Evolutionary conservation across 2,888 invertebrate genomes (phyloP), one percentile per base, ranked within the genome.

Genomic region (Lepidocyrtoides sp.): DNA sequence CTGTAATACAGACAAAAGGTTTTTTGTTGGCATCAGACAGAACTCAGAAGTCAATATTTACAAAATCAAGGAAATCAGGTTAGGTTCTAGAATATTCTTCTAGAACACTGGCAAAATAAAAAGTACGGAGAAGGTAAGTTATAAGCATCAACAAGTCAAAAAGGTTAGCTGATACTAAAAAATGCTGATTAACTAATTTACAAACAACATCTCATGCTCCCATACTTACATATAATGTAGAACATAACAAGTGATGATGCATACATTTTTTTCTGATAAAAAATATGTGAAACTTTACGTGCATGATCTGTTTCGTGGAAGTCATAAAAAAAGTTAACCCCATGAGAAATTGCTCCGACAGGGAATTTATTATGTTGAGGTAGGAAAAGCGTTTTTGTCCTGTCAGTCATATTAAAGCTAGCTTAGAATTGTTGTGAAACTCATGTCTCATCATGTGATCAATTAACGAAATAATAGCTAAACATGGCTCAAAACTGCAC

Each of bases 41-140:
- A n/a, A n/a, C n/a, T n/a, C n/a, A 63, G 29, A 29, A 63, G 36
- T 44, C 72, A 72, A 36, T 44, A 23, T 41, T 41, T 36, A 72
- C 72, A 20, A 0, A 54, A 51, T 77, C 51, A 51, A 77, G 77
- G 51, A 77, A 77, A 77, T 77, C 77, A 51, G 77, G 77, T 77
- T 77, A 20, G 17, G 69, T 72, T 72, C 69, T 72, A 72, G 69
- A 72, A 72, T 8, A 20, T 32, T 26, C 66, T 1, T 32, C 29
- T 12, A 66, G 29, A 29, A 66, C 29, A 41, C 0, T 17, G 1
- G 69, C 0, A 8, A 8, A 72, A 41, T 2, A 10, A 63, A 2
- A n/a, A 72, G 3, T 66, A 17, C 32, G 17, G 26, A 1, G 29
- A 66, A 14, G 77, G 48, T 77, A 32, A 77, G 77, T 51, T 14